Base-by-base conservation (phyloP, 2,888 invertebrate genomes). In the Synergus laeviventris region DNA sequence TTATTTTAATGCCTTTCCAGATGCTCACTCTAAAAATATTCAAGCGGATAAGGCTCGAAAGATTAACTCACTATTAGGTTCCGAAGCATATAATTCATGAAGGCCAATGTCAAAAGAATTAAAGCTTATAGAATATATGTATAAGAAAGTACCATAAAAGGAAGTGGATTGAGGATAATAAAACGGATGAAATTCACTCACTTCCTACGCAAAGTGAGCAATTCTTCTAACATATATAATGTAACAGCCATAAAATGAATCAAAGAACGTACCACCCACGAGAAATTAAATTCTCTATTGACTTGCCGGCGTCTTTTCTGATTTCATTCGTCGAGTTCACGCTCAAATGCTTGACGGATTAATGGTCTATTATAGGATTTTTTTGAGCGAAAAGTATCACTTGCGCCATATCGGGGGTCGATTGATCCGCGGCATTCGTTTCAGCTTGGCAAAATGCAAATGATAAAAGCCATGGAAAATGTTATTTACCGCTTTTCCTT, bases 201-300 rank as follows among this genome's bases (percentile, higher is more conserved):
- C 66, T 42, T 66, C 45, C 45, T 66, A 66, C 66, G 45, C 66
- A 66, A 45, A 42, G 31, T 31, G 31, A 49, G 24, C n/a, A 70
- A 24, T 45, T 3, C 45, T 24, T 31, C 16, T 45, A 42, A 70
- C 9, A 36, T n/a, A n/a, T n/a, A n/a, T n/a, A 70, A 31, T n/a
- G 31, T 70, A 49, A 24, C 31, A 31, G n/a, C 49, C 45, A 70
- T 70, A 70, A 70, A 70, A 70, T 45, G 21, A 39, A 42, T 64
- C 18, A 64, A 42, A 18, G 39, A 45, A 70, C n/a, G n/a, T n/a
- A n/a, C 70, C 70, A 70, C 70, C 70, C 49, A 70, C 70, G n/a
- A 70, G 49, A 70, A 31, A 70, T 70, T 49, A 70, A 70, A 49
- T 24, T 31, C 31, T 49, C 31, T 70, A 49, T 49, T 70, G 45